Conservation (phyloP, 2,797 vertebrate species). For the Sandelia bainsii region DNA sequence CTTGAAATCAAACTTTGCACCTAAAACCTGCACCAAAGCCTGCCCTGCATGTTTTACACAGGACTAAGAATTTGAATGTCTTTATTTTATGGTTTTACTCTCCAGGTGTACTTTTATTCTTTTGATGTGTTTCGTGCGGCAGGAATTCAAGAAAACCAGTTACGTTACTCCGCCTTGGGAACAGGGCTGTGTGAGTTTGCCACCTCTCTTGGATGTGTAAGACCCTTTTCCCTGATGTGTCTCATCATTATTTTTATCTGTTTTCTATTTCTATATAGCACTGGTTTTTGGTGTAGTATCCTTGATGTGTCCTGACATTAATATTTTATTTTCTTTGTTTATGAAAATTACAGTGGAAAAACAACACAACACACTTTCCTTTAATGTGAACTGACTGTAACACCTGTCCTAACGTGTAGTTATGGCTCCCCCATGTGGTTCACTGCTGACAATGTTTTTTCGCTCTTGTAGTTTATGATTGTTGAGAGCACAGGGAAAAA, state of each 20-base stretch:
- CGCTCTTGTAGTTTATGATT: conserved; percentile 80
- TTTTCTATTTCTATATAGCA: too few species aligned
- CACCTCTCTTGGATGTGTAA: conserved; percentile 82
- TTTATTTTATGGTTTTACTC: background rate
- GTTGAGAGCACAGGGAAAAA: conserved; percentile 80
- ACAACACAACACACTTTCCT: background rate
- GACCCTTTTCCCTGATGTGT: conserved; percentile 42
- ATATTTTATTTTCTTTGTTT: background rate
- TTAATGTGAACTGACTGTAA: background rate
- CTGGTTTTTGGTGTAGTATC: too few species aligned
- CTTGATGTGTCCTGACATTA: background rate
- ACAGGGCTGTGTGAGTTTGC: conserved; percentile 81
- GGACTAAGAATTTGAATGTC: background rate
- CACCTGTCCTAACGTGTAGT: background rate
- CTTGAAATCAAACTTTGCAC: too few species aligned
- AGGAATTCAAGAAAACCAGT: conserved; percentile 81
- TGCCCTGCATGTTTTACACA: background rate
- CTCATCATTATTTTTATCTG: background rate
- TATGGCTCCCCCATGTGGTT: conserved; percentile 56
- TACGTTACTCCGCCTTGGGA: conserved; percentile 82
- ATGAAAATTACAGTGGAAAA: background rate
- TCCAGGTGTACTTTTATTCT: conserved; percentile 89
- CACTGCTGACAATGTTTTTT: conserved; percentile 12
- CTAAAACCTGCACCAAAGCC: background rate
- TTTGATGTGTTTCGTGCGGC: conserved; percentile 84